These are phyloP conservation scores for Menidia menidia DNA, from an alignment of 2,797 vertebrate genomes.

Conservation along the genomic window DNA sequence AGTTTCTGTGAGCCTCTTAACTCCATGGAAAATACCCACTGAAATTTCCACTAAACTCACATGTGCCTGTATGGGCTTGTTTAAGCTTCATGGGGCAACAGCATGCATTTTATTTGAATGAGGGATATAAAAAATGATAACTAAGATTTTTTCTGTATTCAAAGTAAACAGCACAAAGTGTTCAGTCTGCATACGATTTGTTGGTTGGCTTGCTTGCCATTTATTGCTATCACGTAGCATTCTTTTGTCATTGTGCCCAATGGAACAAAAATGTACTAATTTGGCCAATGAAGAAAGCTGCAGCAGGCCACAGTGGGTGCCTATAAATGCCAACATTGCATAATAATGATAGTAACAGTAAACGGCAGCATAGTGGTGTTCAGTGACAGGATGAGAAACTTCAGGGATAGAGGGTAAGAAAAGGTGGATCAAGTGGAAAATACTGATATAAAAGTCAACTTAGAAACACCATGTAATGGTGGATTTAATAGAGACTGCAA, in stretches of 20 bases:
- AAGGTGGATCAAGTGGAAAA: conserved; percentile 5
- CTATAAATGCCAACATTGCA: conserved; percentile 47
- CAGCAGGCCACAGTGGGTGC: conserved; percentile 39
- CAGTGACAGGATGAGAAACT: conserved; percentile 22
- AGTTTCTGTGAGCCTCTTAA: too few relatives aligned
- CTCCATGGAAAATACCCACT: too few relatives aligned
- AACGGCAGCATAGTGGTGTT: conserved; percentile 42
- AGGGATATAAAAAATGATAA: conserved; percentile 25
- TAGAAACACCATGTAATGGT: neutral
- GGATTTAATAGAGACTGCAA: neutral
- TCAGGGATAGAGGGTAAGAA: conserved; percentile 10
- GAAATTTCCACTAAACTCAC: neutral
- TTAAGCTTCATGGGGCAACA: conserved; percentile 20
- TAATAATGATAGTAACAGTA: conserved; percentile 51
- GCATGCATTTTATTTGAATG: conserved; percentile 21
- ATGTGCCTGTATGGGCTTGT: conserved; percentile 28
- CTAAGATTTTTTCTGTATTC: conserved; percentile 40
- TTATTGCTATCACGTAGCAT: conserved; percentile 50
- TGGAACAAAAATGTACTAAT: conserved; percentile 57
- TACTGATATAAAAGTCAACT: conserved; percentile 18
- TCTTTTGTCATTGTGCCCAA: conserved; percentile 47
- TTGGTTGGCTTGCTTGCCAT: conserved; percentile 27
- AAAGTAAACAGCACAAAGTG: conserved; percentile 48
- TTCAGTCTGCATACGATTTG: conserved; percentile 25
- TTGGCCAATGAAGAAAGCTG: conserved; percentile 42